A percentile compares a stretch with the other conserved stretches of the same genome.
These are phyloP conservation scores for Sinonovacula constricta DNA, from an alignment of 1,140 invertebrate genomes.

Conservation along the genomic window DNA sequence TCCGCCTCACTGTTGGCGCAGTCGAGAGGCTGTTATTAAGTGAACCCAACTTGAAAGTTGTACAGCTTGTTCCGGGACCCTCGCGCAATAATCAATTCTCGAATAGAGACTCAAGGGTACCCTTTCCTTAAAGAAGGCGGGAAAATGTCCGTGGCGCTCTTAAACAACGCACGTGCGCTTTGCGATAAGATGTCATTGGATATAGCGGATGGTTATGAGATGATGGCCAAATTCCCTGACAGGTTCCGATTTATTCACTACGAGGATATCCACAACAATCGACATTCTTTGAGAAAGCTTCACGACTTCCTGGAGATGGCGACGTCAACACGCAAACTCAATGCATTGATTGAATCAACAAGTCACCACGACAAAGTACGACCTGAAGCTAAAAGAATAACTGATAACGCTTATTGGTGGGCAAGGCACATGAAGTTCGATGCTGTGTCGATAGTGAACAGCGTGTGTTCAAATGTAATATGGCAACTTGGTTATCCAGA, in stretches of 20 bases:
- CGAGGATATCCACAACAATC: constrained; percentile 15
- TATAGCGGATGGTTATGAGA: not conserved
- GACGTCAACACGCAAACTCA: not conserved
- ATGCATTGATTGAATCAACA: not conserved
- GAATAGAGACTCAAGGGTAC: constrained; percentile 28
- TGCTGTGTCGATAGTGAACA: constrained; percentile 2
- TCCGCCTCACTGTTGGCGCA: constrained; percentile 16
- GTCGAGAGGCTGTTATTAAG: not conserved
- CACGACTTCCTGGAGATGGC: constrained; percentile 28
- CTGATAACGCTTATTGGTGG: constrained; percentile 38
- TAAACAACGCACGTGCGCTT: constrained; percentile 10
- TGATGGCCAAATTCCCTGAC: constrained; percentile 22
- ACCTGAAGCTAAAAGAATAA: not conserved
- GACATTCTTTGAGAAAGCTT: constrained; percentile 1
- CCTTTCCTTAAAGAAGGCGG: not conserved
- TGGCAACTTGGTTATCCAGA: constrained; percentile 15
- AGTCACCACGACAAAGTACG: not conserved
- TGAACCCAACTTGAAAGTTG: constrained; percentile 13
- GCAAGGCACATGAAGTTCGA: constrained; percentile 14
- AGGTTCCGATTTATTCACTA: constrained; percentile 36
- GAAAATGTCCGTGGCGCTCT: not conserved
- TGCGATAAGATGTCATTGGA: constrained; percentile 28
- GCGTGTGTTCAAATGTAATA: constrained; percentile 10
- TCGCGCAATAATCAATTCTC: constrained; percentile 22
- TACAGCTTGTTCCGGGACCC: constrained; percentile 46